Evolutionary conservation across 2,888 invertebrate genomes (phyloP), one percentile per base, ranked within the genome.

Genomic region (Phoenoteleia sp.): DNA sequence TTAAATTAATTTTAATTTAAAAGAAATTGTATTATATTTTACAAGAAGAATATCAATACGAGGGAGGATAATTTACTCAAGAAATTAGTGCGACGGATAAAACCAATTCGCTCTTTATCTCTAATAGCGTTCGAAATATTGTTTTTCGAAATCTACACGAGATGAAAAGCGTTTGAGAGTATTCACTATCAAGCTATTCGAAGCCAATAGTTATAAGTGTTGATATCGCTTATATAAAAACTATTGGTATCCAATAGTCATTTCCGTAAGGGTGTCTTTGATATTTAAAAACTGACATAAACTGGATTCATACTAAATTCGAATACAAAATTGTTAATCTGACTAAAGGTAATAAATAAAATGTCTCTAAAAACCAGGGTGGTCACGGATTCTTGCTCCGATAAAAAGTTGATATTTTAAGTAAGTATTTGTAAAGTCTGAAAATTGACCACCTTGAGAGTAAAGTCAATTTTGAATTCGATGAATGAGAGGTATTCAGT

Each of bases 171-270:
- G 39, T 58, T 47, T 25, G 17, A 62, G 9, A 74, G 25, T 62
- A 62, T 62, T 62, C 74, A 74, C 52, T 74, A 42, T 64, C 42
- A 64, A 75, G 45, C 75, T 75, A 75, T 54, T 75, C 21, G 64
- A 75, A 64, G 29, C 64, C 75, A 75, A 64, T 75, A 64, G 54
- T 75, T 64, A 75, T 54, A 39, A 15, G 42, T 42, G 45, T 23
- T 39, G 17, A 6, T 39, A 21, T 54, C 56, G 45, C 45, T 71
- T 56, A 5, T 13, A 17, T n/a, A 64, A 27, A 27, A 72, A 29
- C 75, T 75, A 75, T 64, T 75, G 75, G 75, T 75, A 64, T 75
- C 75, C 64, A 64, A 75, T 75, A 75, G 64, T 75, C 39, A 7
- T 64, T 75, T 64, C 75, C 75, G 75, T 75, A 75, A 75, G 52